These are phyloP conservation scores for Drosophila asahinai DNA, from an alignment of 1,140 invertebrate species.

Conservation along the genomic window DNA sequence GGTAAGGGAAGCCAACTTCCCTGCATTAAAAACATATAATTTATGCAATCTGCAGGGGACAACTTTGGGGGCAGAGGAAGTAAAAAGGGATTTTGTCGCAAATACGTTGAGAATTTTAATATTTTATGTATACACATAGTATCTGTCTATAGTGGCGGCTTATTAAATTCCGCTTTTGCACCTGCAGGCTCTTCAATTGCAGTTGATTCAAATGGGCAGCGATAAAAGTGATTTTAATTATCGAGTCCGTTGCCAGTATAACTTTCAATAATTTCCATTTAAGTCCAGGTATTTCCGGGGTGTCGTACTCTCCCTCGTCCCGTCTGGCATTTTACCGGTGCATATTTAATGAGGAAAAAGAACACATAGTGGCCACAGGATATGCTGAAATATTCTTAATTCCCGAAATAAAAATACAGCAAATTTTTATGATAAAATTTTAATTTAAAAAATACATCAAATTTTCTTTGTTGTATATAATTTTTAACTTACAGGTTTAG, in stretches of 20 bases:
- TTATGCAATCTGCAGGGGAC: slow-evolving; percentile 38
- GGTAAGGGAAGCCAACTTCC: neutral
- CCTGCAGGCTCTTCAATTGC: slow-evolving; percentile 6
- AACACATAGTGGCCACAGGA: neutral
- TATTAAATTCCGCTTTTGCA: slow-evolving; percentile 27
- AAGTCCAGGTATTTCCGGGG: slow-evolving; percentile 2
- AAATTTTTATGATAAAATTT: neutral
- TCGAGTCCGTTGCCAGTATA: neutral
- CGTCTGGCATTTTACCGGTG: slow-evolving; percentile 7
- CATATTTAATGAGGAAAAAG: slow-evolving; percentile 20
- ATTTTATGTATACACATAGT: slow-evolving; percentile 7
- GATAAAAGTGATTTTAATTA: slow-evolving; percentile 22
- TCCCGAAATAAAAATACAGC: too few relatives aligned
- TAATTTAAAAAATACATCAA: neutral
- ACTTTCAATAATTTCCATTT: slow-evolving; percentile 15
- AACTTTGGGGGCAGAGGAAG: slow-evolving; percentile 1
- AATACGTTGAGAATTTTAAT: slow-evolving; percentile 19
- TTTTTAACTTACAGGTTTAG: neutral
- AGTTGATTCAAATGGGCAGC: slow-evolving; percentile 12
- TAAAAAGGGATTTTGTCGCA: slow-evolving; percentile 6
- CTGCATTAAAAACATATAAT: slow-evolving; percentile 40
- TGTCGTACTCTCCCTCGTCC: neutral
- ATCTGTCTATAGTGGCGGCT: slow-evolving; percentile 7
- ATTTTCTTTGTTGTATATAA: neutral
- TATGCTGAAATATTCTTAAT: neutral